Evolutionary conservation across 2,113 vertebrate genomes (phyloP), one percentile per base, ranked within the genome.

Genomic region (Melanerpes formicivorus): DNA sequence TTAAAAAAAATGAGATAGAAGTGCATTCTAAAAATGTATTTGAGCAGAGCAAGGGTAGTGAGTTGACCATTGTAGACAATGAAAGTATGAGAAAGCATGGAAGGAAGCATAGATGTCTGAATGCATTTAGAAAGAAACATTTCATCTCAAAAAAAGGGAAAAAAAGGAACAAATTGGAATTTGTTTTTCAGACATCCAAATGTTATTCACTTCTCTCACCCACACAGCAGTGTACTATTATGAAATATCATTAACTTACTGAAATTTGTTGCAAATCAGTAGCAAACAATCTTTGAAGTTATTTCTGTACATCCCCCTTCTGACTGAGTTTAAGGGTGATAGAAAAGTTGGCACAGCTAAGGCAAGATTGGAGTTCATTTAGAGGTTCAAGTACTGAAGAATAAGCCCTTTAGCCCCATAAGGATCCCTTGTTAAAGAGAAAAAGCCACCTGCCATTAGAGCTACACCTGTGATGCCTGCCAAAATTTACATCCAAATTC

Each of bases 321-420:
- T 80, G 66, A 88, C 62, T 14, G 32, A 69, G 18, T 66, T 54
- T 80, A 70, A 81, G 52, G 37, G 29, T 44, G 54, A 86, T 40
- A 50, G 55, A 37, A 65, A 18, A 84, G 50, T 34, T 84, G 82
- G 34, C 44, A 54, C 40, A 75, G 71, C 77, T 84, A 81, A 80
- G 94, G 81, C 71, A 90, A 80, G 48, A 84, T 58, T 10, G 2
- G 72, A 65, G 73, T 88, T 92, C 90, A 93, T 75, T 80, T 80
- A 90, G 58, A 88, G 54, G 77, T 92, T 92, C 92, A 90, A 73
- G 60, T 44, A 72, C 21, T 75, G 93, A 87, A 48, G 63, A 84
- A 64, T 15, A 76, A 87, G 44, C n/a, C 64, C 27, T 76, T 67
- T 84, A 84, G 46, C 32, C 14, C 34, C 54, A 18, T 74, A 55